A percentile compares a stretch with the other conserved stretches of the same genome.
phyloP scores from a whole-genome alignment of 2,113 vertebrate genomes.

The Laterallus jamaicensis region DNA sequence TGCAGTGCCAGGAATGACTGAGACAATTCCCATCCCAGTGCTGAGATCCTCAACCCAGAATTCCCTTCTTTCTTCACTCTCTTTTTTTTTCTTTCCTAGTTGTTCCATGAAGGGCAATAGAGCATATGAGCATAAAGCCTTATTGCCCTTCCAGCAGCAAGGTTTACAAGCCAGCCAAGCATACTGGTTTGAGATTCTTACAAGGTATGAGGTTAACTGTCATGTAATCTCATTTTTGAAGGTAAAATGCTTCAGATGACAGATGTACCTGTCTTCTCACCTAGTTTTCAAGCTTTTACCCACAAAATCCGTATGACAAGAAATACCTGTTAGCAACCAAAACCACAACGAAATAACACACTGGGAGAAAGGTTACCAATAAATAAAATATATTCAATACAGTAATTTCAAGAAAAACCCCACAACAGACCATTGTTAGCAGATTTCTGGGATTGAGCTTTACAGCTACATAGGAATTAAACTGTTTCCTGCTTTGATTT shows the following conservation, averaged over 20 bases:
- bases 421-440: background rate
- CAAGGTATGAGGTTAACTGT: background rate
- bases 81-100: background rate
- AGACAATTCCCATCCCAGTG: background rate
- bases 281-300: background rate
- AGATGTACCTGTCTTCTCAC: background rate
- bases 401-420: background rate
- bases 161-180: background rate
- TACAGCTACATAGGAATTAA: background rate
- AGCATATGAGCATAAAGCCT: background rate
- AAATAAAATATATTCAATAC: background rate
- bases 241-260: background rate
- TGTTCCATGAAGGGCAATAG: background rate
- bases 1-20: background rate
- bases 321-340: background rate
- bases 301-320: background rate
- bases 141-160: background rate
- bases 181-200: background rate
- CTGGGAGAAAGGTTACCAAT: background rate
- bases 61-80: background rate
- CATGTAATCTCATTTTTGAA: background rate
- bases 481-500: background rate
- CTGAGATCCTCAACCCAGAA: background rate
- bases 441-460: background rate
- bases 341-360: background rate